phyloP scores from a whole-genome alignment of 1,140 invertebrate genomes.

The Diorhabda carinulata region DNA sequence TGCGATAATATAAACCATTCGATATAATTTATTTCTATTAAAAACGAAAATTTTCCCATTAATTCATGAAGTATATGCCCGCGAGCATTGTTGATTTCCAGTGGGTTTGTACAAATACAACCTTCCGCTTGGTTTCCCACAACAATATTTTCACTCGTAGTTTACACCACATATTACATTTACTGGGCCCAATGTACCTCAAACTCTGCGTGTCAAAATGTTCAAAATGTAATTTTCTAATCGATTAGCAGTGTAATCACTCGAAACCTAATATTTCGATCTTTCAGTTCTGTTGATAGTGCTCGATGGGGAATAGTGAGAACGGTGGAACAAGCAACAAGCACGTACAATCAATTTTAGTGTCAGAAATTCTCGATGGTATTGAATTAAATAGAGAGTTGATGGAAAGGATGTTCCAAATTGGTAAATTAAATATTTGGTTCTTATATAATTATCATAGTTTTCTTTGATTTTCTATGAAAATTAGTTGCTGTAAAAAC shows the following conservation, averaged over 20 bases:
- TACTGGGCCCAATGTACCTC: background rate
- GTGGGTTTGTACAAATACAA: too few relatives aligned
- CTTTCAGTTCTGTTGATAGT: background rate
- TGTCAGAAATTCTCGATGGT: background rate
- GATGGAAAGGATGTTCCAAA: too few relatives aligned
- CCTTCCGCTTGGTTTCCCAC: background rate
- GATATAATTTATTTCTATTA: too few relatives aligned
- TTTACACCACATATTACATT: background rate
- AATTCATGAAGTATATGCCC: too few relatives aligned
- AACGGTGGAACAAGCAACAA: background rate
- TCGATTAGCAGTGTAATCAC: background rate
- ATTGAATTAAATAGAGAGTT: background rate
- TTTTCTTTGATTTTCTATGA: too few relatives aligned
- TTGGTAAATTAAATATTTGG: too few relatives aligned
- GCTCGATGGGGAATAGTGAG: slow-evolving; percentile 1
- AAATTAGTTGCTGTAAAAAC: too few relatives aligned
- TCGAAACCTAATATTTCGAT: slow-evolving; percentile 1
- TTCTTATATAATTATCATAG: too few relatives aligned
- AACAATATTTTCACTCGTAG: background rate
- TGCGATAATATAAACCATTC: too few relatives aligned
- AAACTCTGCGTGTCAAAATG: background rate
- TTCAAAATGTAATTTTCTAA: slow-evolving; percentile 3
- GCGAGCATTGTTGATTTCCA: too few relatives aligned
- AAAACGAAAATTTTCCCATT: too few relatives aligned
- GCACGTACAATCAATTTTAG: background rate